A percentile compares a stretch with the other conserved stretches of the same genome.
Evolutionary conservation across 2,797 vertebrate genomes (phyloP).

Genomic region (Coreius guichenoti): DNA sequence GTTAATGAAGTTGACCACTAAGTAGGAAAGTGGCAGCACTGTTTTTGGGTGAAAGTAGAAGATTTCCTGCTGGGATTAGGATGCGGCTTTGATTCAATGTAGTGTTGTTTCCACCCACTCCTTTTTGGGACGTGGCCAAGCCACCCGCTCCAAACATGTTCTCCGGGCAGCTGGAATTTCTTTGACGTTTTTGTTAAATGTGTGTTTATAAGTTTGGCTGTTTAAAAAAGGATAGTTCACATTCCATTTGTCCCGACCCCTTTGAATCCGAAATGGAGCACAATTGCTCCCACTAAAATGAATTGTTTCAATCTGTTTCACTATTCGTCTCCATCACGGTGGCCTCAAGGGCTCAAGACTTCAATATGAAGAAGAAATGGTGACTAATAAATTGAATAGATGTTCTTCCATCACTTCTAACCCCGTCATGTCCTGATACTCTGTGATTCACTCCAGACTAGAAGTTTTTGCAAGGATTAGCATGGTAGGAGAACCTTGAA

Average conservation of each 20-base stretch:
- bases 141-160: conserved; percentile 33
- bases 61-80: conserved; percentile 55
- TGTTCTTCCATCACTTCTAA: conserved; percentile 22
- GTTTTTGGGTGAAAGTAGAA: conserved; percentile 55
- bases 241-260: conserved; percentile 60
- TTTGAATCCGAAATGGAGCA: conserved; percentile 51
- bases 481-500: not conserved
- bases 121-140: conserved; percentile 32
- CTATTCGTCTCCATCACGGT: conserved; percentile 27
- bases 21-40: conserved; percentile 61
- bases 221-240: conserved; percentile 63
- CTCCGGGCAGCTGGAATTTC: conserved; percentile 48
- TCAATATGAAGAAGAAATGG: not conserved
- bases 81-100: conserved; percentile 66
- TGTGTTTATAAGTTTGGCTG: conserved; percentile 65
- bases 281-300: conserved; percentile 37
- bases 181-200: conserved; percentile 53
- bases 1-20: conserved; percentile 32
- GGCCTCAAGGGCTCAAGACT: conserved; percentile 33
- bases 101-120: conserved; percentile 39
- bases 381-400: conserved; percentile 16
- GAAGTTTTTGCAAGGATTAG: conserved; percentile 10
- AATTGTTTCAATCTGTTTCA: conserved; percentile 52
- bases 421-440: conserved; percentile 18
- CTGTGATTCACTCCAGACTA: conserved; percentile 16